phyloP scores from a whole-genome alignment of 2,888 invertebrate species.

The Standfussiana lucernea region DNA sequence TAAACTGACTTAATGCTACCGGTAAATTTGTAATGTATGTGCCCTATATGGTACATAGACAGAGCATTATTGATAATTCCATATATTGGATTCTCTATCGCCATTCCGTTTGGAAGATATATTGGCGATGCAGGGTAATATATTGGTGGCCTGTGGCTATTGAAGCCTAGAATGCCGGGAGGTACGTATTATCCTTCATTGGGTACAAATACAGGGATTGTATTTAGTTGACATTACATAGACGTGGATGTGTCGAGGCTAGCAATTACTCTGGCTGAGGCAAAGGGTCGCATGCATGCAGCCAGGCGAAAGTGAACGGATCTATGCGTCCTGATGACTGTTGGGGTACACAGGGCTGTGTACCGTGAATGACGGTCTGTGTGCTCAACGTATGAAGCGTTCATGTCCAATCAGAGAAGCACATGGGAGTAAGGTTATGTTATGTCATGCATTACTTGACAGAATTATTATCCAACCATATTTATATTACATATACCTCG shows the following conservation, averaged over 20 bases:
- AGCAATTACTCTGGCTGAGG: conserved; percentile 43
- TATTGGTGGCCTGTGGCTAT: conserved; percentile 32
- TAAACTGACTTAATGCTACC: conserved; percentile 65
- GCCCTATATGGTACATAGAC: conserved; percentile 31
- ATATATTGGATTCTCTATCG: conserved; percentile 48
- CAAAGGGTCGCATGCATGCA: conserved; percentile 39
- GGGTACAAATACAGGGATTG: conserved; percentile 35
- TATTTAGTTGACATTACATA: conserved; percentile 44
- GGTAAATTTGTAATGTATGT: conserved; percentile 63
- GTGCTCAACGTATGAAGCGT: conserved; percentile 14
- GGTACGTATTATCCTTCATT: conserved; percentile 31
- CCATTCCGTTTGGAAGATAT: conserved; percentile 33
- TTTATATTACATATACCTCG: no score
- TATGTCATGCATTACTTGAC: neutral
- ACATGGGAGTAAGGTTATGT: neutral
- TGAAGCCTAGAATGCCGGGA: neutral
- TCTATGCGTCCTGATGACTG: conserved; percentile 49
- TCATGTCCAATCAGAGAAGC: conserved; percentile 1
- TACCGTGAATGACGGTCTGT: conserved; percentile 14
- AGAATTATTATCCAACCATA: no score
- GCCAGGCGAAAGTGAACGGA: conserved; percentile 33
- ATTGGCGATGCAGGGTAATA: conserved; percentile 24
- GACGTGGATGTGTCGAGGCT: conserved; percentile 16
- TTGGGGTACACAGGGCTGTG: conserved; percentile 16
- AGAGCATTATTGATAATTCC: conserved; percentile 58